Conservation (phyloP, 2,888 invertebrate genomes). For the Timandra comae region DNA sequence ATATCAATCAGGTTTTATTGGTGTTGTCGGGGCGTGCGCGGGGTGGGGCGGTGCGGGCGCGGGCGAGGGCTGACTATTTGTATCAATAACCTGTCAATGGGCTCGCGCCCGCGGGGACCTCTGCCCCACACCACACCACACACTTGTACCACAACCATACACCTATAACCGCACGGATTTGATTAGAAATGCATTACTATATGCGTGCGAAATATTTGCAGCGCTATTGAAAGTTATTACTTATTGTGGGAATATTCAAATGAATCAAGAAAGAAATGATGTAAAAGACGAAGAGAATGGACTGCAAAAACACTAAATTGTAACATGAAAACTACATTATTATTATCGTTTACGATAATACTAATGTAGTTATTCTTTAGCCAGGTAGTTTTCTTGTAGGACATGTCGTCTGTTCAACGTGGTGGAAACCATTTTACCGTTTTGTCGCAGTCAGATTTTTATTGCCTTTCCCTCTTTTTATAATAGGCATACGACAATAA, state of each 20-base stretch:
- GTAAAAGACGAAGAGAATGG: too few species aligned
- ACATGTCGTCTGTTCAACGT: too few species aligned
- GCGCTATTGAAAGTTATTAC: constrained; percentile 7
- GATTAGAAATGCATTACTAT: constrained; percentile 59
- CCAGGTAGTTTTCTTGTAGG: too few species aligned
- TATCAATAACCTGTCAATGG: constrained; percentile 79
- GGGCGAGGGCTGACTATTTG: constrained; percentile 66
- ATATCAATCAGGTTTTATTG: constrained; percentile 78
- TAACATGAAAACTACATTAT: too few species aligned
- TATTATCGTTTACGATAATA: too few species aligned
- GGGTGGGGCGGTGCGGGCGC: constrained; percentile 34
- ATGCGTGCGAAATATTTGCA: constrained; percentile 47
- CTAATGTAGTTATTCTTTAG: too few species aligned
- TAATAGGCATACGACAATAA: neutral
- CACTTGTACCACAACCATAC: constrained; percentile 36
- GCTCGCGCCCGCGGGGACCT: constrained; percentile 61
- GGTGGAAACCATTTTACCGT: too few species aligned
- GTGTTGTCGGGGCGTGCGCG: constrained; percentile 63
- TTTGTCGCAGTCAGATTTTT: neutral
- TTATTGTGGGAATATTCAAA: constrained; percentile 12
- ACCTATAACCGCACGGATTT: constrained; percentile 63
- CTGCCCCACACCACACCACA: constrained; percentile 49
- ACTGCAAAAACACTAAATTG: too few species aligned
- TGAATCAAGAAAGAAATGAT: too few species aligned
- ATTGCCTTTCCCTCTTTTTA: neutral